Conservation (phyloP, 1,140 invertebrate species). For the Nebria ingens region DNA sequence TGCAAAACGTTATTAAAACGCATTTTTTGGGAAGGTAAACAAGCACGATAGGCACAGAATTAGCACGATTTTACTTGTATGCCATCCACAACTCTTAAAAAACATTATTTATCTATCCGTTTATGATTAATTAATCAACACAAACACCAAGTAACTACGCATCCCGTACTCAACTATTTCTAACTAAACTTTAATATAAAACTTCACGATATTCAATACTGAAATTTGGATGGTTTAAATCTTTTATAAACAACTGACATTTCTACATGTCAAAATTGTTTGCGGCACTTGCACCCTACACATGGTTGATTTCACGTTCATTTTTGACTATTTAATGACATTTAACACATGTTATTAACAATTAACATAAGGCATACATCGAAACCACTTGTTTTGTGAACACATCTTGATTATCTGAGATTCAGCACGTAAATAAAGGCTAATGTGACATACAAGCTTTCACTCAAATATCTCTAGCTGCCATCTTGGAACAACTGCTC, state of each 20-base stretch:
- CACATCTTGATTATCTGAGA: conserved; percentile 10
- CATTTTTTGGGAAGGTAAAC: background rate
- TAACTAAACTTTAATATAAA: background rate
- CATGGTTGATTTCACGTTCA: conserved; percentile 1
- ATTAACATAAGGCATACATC: background rate
- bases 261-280: conserved; percentile 3
- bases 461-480: conserved; percentile 10
- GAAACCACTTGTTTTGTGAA: background rate
- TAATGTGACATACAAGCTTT: conserved; percentile 10
- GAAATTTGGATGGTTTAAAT: background rate
- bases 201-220: background rate
- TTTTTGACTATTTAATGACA: background rate
- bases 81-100: background rate
- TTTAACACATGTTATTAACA: background rate
- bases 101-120: background rate
- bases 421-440: conserved; percentile 4
- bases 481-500: background rate
- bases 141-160: background rate
- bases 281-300: conserved; percentile 2
- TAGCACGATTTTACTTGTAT: background rate
- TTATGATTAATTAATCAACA: background rate
- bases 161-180: background rate
- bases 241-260: background rate
- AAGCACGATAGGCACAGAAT: background rate
- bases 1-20: background rate